Percentiles rank a stretch among this genome's conserved stretches.
These are phyloP conservation scores for Protobothrops mucrosquamatus DNA, from an alignment of 2,113 vertebrate genomes.

Conservation along the genomic window DNA sequence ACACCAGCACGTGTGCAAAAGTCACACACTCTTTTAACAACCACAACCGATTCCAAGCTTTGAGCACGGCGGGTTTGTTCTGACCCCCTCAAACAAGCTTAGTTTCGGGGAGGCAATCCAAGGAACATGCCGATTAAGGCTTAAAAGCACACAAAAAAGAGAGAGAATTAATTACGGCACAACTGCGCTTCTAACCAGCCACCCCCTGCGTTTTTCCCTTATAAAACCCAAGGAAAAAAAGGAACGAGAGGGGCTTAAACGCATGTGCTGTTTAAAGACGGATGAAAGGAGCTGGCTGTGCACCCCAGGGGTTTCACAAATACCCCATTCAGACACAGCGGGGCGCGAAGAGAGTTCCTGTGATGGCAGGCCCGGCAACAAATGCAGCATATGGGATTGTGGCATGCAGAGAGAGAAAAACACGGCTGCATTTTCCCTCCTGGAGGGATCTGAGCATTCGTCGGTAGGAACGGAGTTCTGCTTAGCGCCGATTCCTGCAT, in stretches of 20 bases:
- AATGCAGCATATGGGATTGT: neutral
- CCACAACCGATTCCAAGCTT: neutral
- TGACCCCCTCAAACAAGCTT: neutral
- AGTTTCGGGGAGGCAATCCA: neutral
- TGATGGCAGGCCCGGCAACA: neutral
- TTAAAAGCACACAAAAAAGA: neutral
- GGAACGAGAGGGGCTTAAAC: neutral
- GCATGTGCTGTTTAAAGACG: neutral
- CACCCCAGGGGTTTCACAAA: neutral
- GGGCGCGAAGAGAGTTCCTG: neutral
- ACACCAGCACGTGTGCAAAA: neutral
- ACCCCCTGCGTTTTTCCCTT: neutral
- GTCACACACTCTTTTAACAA: too few species aligned
- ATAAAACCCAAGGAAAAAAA: neutral
- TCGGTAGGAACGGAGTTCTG: neutral
- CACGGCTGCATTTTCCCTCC: neutral
- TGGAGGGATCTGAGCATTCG: neutral
- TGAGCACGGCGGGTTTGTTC: neutral
- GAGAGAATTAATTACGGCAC: neutral
- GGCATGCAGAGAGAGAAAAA: neutral
- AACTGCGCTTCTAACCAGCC: neutral
- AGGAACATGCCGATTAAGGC: neutral
- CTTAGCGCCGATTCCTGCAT: neutral
- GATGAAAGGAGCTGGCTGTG: neutral
- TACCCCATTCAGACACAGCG: conserved; percentile 6